Evolutionary conservation across 2,888 invertebrate species (phyloP), one percentile per base, ranked within the genome.

Genomic region (Argyra leucocephala): DNA sequence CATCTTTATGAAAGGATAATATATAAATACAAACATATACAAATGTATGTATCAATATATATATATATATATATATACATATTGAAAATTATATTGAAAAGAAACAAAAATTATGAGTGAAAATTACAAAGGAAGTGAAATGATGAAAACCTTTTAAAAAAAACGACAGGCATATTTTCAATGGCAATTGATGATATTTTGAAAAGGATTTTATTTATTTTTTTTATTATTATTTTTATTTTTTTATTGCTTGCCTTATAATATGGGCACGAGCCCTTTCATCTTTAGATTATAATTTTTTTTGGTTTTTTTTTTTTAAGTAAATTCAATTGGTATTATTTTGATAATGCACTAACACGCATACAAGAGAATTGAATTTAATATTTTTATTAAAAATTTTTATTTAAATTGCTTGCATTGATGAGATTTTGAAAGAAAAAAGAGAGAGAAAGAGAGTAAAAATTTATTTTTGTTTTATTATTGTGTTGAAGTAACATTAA

Each of bases 151-250:
- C 12, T 48, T 48, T 48, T 48, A 48, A 10, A 31, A 31, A 7
- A 31, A 48, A 48, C 3, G 48, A 48, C 48, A 48, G 48, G 48
- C 48, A 48, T 48, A 48, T 48, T 48, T 48, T 48, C 48, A 48
- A 48, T 48, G 48, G 48, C 48, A 48, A 48, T 48, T 48, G 48
- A 48, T 48, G 4, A 18, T n/a, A n/a, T n/a, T n/a, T 12, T 3
- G 15, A 48, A 48, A 48, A 48, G 48, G 48, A 48, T 48, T 48
- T 48, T 48, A 18, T 5, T 48, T 48, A 48, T 48, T 15, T 18
- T 48, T 9, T 15, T 48, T 48, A 18, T 18, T 10, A 12, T 37
- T 10, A 48, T 48, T 48, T 9, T 37, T 37, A 37, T n/a, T 48
- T 15, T 48, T 48, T 15, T 48, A 31, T 31, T 31, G 31, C 31